Base-by-base conservation (phyloP, 2,888 invertebrate genomes). In the Cataglyphis altisquamis region DNA sequence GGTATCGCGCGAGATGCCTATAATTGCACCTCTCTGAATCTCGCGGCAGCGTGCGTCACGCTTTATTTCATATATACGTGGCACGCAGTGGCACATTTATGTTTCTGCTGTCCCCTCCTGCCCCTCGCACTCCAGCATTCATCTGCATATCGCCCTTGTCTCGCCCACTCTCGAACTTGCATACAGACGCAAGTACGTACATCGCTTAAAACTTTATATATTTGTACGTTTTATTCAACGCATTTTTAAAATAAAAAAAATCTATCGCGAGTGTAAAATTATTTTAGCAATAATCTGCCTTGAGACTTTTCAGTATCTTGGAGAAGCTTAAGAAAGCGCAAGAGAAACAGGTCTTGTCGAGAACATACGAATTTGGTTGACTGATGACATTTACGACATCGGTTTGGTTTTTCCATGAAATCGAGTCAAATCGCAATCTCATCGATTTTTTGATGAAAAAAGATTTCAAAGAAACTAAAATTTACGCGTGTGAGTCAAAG, bases 401-500 rank as follows among this genome's bases (percentile, higher is more conserved):
- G 36, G 18, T 15, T 18, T 18, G 15, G n/a, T 41, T 60, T 57
- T 57, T 57, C 12, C 29, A 60, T 0, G 10, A 41, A 73, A 18
- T 48, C 0, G 15, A 45, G 0, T 15, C 15, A 32, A 74, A 36
- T 74, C 8, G 21, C 18, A 32, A 73, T 73, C 6, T n/a, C 25
- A 52, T 39, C 36, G 39, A 55, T 55, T 25, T 67, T 67, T 55
- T 67, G n/a, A 55, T n/a, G 29, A 29, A 48, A 15, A 10, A 25
- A 70, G 21, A 32, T n/a, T 63, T 63, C 45, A 36, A 74, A 45
- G 32, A 9, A 29, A 21, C n/a, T 45, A 25, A 63, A 32, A 29
- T 32, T 66, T 6, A 39, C 12, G n/a, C 12, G n/a, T 18, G 25
- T n/a, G 41, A 48, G 63, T 86, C 82, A 82, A 77, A 66, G 63